A percentile compares a stretch with the other conserved stretches of the same genome.
Evolutionary conservation across 1,140 invertebrate genomes (phyloP).

Genomic region (Ceratitis capitata): DNA sequence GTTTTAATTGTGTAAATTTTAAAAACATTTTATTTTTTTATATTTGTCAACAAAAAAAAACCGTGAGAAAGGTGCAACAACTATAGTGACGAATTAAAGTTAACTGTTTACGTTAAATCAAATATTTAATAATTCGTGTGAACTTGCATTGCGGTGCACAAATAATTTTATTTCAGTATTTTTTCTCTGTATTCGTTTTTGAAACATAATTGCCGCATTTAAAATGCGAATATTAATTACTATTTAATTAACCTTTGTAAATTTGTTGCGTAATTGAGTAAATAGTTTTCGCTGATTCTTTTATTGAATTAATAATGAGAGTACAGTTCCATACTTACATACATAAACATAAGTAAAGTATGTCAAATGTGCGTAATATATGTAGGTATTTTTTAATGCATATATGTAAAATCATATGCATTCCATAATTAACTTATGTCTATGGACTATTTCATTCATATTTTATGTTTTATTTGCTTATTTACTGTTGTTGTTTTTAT

Average conservation of each 20-base stretch:
- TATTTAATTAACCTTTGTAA: constrained; percentile 24
- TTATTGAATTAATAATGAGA: not conserved
- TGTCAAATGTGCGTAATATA: too few relatives aligned
- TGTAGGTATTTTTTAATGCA: too few relatives aligned
- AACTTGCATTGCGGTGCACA: not conserved
- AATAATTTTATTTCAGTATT: too few relatives aligned
- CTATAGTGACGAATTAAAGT: not conserved
- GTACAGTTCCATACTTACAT: not conserved
- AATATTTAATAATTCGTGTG: not conserved
- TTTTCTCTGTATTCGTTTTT: too few relatives aligned
- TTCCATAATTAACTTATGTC: not conserved
- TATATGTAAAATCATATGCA: not conserved
- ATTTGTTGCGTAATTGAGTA: constrained; percentile 10
- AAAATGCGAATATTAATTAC: constrained; percentile 36
- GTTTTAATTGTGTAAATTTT: not conserved
- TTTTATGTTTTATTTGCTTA: not conserved
- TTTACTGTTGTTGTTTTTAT: not conserved
- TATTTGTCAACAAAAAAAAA: too few relatives aligned
- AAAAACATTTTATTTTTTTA: not conserved
- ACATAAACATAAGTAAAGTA: too few relatives aligned
- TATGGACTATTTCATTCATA: not conserved
- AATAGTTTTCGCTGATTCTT: not conserved
- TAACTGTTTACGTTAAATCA: not conserved
- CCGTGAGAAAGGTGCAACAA: too few relatives aligned
- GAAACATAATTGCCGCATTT: not conserved